These are phyloP conservation scores for Pelobates cultripes DNA, from an alignment of 2,797 vertebrate genomes.

Conservation along the genomic window DNA sequence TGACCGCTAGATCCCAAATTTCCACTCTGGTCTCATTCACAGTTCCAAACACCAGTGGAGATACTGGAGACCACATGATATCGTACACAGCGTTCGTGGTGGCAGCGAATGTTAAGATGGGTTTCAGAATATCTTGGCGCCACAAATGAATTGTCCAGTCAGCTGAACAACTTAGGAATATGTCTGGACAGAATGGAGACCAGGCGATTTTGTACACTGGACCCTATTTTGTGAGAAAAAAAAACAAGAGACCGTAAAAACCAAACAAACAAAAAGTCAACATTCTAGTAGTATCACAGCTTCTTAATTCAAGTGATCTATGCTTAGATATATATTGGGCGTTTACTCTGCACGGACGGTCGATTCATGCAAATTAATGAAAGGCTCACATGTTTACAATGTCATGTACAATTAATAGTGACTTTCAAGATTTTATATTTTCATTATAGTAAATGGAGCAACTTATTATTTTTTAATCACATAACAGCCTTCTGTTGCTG, in stretches of 20 bases:
- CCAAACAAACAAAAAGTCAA: no score
- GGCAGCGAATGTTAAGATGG: slow-evolving; percentile 76
- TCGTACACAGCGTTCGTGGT: slow-evolving; percentile 73
- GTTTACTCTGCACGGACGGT: no score
- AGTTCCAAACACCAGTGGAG: slow-evolving; percentile 77
- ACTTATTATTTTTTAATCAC: no score
- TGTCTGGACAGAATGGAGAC: slow-evolving; percentile 79
- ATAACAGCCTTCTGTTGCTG: no score
- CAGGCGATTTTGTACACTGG: slow-evolving; percentile 83
- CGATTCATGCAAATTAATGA: no score
- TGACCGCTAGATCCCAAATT: slow-evolving; percentile 86
- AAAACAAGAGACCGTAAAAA: background rate
- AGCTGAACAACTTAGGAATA: slow-evolving; percentile 90
- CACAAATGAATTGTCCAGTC: slow-evolving; percentile 89
- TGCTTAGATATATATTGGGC: no score
- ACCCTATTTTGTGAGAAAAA: slow-evolving; percentile 69
- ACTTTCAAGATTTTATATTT: no score
- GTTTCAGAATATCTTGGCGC: slow-evolving; percentile 70
- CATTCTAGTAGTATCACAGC: no score
- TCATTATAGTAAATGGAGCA: no score
- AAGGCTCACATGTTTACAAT: no score
- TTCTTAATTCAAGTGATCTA: no score
- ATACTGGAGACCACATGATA: slow-evolving; percentile 82
- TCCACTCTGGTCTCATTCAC: slow-evolving; percentile 78
- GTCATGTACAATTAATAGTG: no score